Percentiles rank a stretch among this genome's conserved stretches.
These are phyloP conservation scores for Scaptomyza flava DNA, from an alignment of 2,888 invertebrate species.

Conservation along the genomic window DNA sequence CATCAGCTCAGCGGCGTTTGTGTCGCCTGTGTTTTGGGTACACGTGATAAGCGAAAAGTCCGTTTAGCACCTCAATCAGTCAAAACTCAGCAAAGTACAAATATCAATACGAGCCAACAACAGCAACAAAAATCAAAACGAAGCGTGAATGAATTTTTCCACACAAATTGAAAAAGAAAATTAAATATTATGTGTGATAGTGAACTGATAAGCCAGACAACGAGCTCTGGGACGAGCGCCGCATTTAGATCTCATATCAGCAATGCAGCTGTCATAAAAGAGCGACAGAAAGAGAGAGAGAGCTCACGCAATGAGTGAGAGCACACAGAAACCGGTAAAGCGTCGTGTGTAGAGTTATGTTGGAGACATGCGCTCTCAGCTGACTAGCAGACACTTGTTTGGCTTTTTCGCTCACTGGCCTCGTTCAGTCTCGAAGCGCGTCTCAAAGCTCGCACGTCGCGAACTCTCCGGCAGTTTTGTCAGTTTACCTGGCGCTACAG, in stretches of 20 bases:
- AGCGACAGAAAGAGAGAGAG: conserved; percentile 1
- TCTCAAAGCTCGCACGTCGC: conserved; percentile 74
- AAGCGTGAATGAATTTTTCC: conserved; percentile 74
- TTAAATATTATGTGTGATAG: conserved; percentile 61
- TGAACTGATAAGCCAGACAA: conserved; percentile 67
- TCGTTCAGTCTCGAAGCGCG: conserved; percentile 69
- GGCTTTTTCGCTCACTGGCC: conserved; percentile 52
- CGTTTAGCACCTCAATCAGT: conserved; percentile 72
- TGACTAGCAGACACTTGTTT: conserved; percentile 65
- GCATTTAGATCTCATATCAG: conserved; percentile 60
- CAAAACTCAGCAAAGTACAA: conserved; percentile 50
- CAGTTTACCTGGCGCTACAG: conserved; percentile 1
- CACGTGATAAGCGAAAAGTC: conserved; percentile 59
- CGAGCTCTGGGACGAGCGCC: conserved; percentile 47
- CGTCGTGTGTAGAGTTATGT: conserved; percentile 52
- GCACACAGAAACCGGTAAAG: conserved; percentile 57
- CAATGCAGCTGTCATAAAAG: conserved; percentile 10
- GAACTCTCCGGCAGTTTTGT: conserved; percentile 19
- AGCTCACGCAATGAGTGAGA: conserved; percentile 9
- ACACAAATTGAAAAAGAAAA: conserved; percentile 74
- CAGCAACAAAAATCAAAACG: conserved; percentile 27
- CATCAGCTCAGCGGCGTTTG: conserved; percentile 40
- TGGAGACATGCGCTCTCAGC: conserved; percentile 58
- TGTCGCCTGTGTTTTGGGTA: conserved; percentile 41
- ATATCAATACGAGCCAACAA: conserved; percentile 50